Base-by-base conservation (phyloP, 92 coral and sea anemone species). In the Heteractis magnifica region DNA sequence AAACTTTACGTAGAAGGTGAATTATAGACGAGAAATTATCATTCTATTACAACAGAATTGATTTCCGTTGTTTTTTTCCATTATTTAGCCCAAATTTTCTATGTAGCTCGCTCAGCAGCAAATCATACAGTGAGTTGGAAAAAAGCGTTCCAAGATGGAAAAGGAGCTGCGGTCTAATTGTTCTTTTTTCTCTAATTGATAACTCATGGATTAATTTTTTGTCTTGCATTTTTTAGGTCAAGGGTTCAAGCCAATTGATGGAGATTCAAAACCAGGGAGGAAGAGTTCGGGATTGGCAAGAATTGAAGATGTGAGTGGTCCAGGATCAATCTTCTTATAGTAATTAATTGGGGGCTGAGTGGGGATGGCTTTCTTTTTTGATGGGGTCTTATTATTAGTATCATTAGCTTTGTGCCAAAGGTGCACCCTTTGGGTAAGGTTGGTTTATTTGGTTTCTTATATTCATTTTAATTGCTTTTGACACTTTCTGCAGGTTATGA, bases 1-100 rank as follows among this genome's bases (percentile, higher is more conserved):
- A 81, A 79, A 48, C 90, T 94, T 81, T 87, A 91, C 86, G 98
- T 94, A 14, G 98, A 94, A 91, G 94, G 97, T 93, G 14, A 76
- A 85, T 64, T 16, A 34, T 11, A 10, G n/a, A n/a, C 4, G 52
- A 72, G 76, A 26, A 26, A 11, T 9, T 14, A 34, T 34, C 44
- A 2, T 34, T 2, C 44, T 2, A 34, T 34, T 34, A 2, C 44
- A 34, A 34, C 2, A 34, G 44, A 34, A 2, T 34, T 34, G 44
- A 34, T 34, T 34, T 34, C 34, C 34, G 34, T 26, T 26, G 3
- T 26, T 26, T 72, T 34, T 0, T 10, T 5, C 34, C 26, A 74
- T 74, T 74, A 13, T 0, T n/a, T n/a, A 18, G 34, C 23, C 14
- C 13, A 34, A 18, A 53, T 34, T 34, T 34, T 34, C 44, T 34